phyloP scores from a whole-genome alignment of 2,113 vertebrate species.

The Pteronura brasiliensis region DNA sequence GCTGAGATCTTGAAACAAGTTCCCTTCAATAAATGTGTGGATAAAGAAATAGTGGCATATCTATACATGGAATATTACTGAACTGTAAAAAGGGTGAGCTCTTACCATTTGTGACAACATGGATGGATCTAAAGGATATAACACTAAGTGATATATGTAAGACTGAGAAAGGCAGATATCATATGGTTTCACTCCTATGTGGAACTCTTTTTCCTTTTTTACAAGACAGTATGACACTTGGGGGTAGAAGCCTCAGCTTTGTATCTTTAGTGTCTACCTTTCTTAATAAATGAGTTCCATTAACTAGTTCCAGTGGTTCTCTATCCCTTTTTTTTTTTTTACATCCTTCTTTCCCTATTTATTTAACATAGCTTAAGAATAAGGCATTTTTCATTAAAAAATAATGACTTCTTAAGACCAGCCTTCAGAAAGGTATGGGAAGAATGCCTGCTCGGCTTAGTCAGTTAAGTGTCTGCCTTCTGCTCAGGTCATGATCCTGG shows the following conservation, averaged over 20 bases:
- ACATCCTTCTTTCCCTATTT: not conserved
- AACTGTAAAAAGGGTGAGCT: not conserved
- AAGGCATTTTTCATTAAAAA: not conserved
- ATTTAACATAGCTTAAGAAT: not conserved
- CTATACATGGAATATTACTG: not conserved
- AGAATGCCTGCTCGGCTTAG: too few species aligned
- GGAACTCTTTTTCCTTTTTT: not conserved
- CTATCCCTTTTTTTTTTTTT: not conserved
- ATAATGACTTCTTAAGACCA: not conserved
- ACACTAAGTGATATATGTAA: not conserved
- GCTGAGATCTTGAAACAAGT: not conserved
- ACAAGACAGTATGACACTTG: not conserved
- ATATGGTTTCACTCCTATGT: not conserved
- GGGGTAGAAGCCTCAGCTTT: not conserved
- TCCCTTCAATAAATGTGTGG: not conserved
- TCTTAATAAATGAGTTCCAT: not conserved
- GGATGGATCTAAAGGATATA: not conserved
- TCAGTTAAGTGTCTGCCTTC: too few species aligned
- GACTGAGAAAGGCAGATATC: not conserved
- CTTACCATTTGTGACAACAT: not conserved
- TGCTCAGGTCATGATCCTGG: too few species aligned
- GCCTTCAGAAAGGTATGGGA: not conserved
- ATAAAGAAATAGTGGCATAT: not conserved
- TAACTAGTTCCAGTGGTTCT: not conserved
- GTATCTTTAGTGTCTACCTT: not conserved